Conservation (phyloP, 2,888 invertebrate species). For the Hoplodrina blanda region DNA sequence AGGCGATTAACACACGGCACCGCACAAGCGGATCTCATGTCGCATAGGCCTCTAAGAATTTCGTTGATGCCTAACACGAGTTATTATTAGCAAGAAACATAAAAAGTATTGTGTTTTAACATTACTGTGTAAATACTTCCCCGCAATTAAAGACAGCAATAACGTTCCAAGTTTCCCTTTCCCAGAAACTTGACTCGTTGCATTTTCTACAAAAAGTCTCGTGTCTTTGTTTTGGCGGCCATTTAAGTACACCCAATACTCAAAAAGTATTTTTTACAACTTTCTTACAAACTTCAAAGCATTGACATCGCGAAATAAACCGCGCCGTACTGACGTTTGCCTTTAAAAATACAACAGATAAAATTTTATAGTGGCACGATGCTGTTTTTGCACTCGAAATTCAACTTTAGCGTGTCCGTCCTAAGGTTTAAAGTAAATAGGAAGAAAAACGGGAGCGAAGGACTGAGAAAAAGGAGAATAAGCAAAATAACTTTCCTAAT, state of each 20-base stretch:
- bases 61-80: no score
- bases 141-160: not conserved
- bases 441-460: constrained; percentile 46
- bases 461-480: constrained; percentile 67
- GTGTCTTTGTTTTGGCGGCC: constrained; percentile 23
- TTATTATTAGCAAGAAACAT: constrained; percentile 9
- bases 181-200: constrained; percentile 1
- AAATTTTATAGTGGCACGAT: constrained; percentile 51
- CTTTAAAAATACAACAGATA: constrained; percentile 70
- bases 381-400: constrained; percentile 13
- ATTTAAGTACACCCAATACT: constrained; percentile 36
- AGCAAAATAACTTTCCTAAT: constrained; percentile 81
- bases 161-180: not conserved
- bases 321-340: constrained; percentile 62
- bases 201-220: constrained; percentile 15
- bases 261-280: constrained; percentile 56
- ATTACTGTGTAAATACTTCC: not conserved
- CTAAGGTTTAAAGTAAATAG: constrained; percentile 48
- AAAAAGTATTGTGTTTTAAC: not conserved
- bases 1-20: no score
- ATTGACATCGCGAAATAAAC: constrained; percentile 65
- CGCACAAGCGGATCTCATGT: no score
- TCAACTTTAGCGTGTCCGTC: not conserved
- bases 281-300: constrained; percentile 60
- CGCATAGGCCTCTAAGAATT: no score